Base-by-base conservation (phyloP, 2,113 vertebrate species). In the Chaetops frenatus region DNA sequence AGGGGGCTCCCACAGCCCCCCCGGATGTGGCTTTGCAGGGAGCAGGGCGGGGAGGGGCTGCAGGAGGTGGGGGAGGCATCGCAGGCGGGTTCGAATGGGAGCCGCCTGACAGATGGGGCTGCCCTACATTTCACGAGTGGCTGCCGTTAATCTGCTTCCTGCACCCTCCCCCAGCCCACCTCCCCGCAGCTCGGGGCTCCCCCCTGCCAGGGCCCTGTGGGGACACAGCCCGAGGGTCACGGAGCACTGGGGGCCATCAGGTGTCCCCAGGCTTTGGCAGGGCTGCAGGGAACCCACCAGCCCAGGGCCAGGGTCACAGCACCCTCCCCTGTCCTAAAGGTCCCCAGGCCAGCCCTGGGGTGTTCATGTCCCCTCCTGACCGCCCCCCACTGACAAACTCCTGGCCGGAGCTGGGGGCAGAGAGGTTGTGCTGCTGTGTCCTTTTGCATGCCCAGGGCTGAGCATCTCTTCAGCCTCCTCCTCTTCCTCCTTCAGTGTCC, bases 51-150 rank as follows among this genome's bases (percentile, higher is more conserved):
- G 81, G 88, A 90, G 85, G 86, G 94, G 89, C 33, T 48, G 91
- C 86, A 27, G 79, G 69, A 2, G 70, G 70, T 66, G 81, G 91
- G 77, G 87, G 81, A 84, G 87, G 81, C 81, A 25, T n/a, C 7
- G 10, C 84, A 79, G 92, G 35, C 40, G 5, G 53, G 5, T 88
- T 33, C 8, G 4, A 79, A 17, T 5, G 15, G 89, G 92, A 85
- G 92, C 72, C 3, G 92, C 90, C 90, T 90, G 88, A 67, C 94
- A 96, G 91, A 94, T 93, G 96, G 94, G 93, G 53, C 96, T 94
- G 96, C 93, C 94, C 96, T 64, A 93, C 61, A 95, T 93, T 93
- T 90, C 88, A 67, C 44, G 36, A 92, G 48, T 54, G 81, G 69
- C 85, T 92, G 80, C 85, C 69, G 85, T 91, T 95, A 87, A 90